These are phyloP conservation scores for Sebastes vulpes DNA, from an alignment of 2,797 vertebrate species.

Conservation along the genomic window DNA sequence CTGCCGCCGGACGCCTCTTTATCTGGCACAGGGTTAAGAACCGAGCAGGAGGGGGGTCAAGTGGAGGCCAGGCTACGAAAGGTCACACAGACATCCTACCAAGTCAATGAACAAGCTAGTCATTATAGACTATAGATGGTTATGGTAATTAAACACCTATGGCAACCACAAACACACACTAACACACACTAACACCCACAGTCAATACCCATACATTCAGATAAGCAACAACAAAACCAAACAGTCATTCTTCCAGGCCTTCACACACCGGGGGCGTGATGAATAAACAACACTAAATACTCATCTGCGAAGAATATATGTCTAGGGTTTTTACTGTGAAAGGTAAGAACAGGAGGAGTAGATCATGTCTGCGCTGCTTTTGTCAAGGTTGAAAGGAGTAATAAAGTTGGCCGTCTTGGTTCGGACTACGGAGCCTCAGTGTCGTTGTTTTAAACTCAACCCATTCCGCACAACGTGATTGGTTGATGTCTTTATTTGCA, in stretches of 20 bases:
- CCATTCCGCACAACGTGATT: neutral
- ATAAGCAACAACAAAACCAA: neutral
- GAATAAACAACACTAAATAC: neutral
- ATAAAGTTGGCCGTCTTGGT: neutral
- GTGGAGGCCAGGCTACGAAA: constrained; percentile 48
- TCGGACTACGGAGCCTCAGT: neutral
- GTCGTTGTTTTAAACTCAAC: neutral
- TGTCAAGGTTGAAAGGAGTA: neutral
- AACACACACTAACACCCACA: neutral
- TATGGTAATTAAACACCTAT: constrained; percentile 26
- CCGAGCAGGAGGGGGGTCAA: constrained; percentile 59
- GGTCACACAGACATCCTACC: constrained; percentile 43
- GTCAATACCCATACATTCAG: neutral
- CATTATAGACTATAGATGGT: constrained; percentile 22
- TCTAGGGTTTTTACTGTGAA: neutral
- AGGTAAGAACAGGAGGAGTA: neutral
- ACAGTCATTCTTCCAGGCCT: neutral
- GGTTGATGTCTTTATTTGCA: neutral
- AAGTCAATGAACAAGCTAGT: constrained; percentile 17
- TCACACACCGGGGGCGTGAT: neutral
- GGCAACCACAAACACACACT: constrained; percentile 9
- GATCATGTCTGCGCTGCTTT: neutral
- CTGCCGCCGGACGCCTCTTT: constrained; percentile 26
- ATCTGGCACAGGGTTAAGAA: constrained; percentile 61
- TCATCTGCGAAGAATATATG: neutral